Evolutionary conservation across 1,140 invertebrate genomes (phyloP).

Genomic region (Teleopsis dalmanni): DNA sequence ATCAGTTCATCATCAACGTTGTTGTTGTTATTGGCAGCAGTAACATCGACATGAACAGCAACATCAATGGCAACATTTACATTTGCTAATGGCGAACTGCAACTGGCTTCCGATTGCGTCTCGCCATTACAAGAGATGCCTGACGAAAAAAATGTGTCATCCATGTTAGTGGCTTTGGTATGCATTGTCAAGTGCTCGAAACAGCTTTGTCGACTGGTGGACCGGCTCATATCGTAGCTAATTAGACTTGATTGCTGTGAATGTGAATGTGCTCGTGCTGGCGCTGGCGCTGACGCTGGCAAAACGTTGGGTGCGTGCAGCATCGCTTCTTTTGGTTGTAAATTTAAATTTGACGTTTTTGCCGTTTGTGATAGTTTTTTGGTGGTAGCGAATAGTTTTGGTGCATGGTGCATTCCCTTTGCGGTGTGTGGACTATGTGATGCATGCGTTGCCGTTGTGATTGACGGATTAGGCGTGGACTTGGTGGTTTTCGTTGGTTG

Average conservation of each 20-base stretch:
- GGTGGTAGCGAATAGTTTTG: no score
- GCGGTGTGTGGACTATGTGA: no score
- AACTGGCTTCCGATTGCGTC: slow-evolving; percentile 14
- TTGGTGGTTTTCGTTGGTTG: not conserved
- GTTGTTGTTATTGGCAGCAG: slow-evolving; percentile 23
- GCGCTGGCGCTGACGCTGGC: not conserved
- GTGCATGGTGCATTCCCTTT: not conserved
- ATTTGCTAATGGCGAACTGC: slow-evolving; percentile 6
- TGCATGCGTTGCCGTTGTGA: slow-evolving; percentile 1
- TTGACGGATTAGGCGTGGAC: slow-evolving; percentile 3
- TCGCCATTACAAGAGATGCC: slow-evolving; percentile 30
- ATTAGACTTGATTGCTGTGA: slow-evolving; percentile 24
- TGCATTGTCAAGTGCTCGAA: slow-evolving; percentile 1
- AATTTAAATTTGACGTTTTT: slow-evolving; percentile 1
- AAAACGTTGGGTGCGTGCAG: not conserved
- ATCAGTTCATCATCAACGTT: slow-evolving; percentile 22
- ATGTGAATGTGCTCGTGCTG: slow-evolving; percentile 7
- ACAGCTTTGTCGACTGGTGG: slow-evolving; percentile 12
- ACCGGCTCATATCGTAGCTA: slow-evolving; percentile 14
- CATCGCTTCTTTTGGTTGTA: not conserved
- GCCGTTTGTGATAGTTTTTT: no score
- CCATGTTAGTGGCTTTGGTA: slow-evolving; percentile 5
- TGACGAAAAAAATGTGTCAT: slow-evolving; percentile 40
- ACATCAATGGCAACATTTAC: not conserved
- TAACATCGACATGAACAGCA: not conserved